Evolutionary conservation across 2,113 vertebrate genomes (phyloP).

Genomic region (Platichthys stellatus): DNA sequence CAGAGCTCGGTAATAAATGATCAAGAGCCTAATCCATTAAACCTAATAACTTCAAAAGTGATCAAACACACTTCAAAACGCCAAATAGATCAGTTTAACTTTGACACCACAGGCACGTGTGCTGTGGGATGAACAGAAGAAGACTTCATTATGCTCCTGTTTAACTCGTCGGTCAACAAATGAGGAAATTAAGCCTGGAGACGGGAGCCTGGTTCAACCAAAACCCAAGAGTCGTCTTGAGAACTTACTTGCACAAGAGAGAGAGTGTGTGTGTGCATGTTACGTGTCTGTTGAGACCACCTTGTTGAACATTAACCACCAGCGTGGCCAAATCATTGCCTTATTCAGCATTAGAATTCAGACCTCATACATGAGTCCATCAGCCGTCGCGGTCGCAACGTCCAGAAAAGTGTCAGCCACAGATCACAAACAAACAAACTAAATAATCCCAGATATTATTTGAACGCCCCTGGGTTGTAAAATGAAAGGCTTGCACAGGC

Average conservation of each 20-base stretch:
- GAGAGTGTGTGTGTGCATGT: background rate
- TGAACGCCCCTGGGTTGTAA: too few relatives aligned
- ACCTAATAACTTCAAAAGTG: slow-evolving; percentile 31
- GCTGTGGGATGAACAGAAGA: background rate
- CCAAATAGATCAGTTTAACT: background rate
- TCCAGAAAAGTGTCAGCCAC: slow-evolving; percentile 1
- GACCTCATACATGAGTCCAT: slow-evolving; percentile 64
- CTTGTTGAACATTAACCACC: slow-evolving; percentile 78
- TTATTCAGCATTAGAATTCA: slow-evolving; percentile 74
- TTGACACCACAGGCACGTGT: background rate
- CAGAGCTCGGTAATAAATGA: slow-evolving; percentile 2
- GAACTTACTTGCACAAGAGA: slow-evolving; percentile 58
- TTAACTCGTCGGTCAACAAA: background rate
- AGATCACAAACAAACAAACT: background rate
- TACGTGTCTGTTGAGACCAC: slow-evolving; percentile 52
- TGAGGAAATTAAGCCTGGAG: background rate
- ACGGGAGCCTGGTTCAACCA: background rate
- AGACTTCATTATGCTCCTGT: background rate
- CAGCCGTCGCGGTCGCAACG: slow-evolving; percentile 27
- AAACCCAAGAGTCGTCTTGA: slow-evolving; percentile 51
- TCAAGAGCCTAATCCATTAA: background rate
- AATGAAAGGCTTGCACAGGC: slow-evolving; percentile 1
- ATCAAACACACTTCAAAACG: background rate
- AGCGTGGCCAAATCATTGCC: slow-evolving; percentile 60
- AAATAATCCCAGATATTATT: background rate